Evolutionary conservation across 1,140 invertebrate genomes (phyloP), one percentile per base, ranked within the genome.

Genomic region (Macrobrachium rosenbergii): DNA sequence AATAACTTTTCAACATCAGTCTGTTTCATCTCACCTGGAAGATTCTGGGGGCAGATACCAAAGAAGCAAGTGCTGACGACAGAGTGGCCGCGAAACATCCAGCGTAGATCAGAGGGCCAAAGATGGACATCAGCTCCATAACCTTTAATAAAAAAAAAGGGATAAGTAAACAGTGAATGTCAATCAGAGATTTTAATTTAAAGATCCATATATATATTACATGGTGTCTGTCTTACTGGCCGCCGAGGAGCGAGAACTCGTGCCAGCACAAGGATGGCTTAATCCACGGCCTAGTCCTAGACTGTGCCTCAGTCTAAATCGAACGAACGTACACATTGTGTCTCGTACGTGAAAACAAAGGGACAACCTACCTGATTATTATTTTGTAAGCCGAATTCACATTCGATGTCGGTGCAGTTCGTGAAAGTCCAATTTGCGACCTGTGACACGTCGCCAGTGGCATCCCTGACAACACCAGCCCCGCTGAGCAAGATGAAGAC

Each of bases 61-160:
- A 93, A 93, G 98, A 98, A 0, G 98, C 99, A 2, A 99, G 93
- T 2, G 98, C 98, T 2, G 98, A 99, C 28, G 97, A 98, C 0
- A 99, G 92, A 0, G 98, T 99, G 0, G 98, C 98, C 0, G 98
- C 98, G 92, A 98, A 99, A 91, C 98, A 99, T n/a, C 98, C 98
- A 10, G 95, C 96, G 90, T 98, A 98, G 90, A 99, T 98, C 0
- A 99, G 93, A 0, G 96, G 96, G 6, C 96, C 96, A 95, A 96
- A 98, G 0, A 94, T 93, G 3, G 98, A 97, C 92, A 97, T 96
- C 87, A 97, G 92, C 92, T 98, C 96, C 96, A 99, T 99, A 78
- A 97, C 94, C 94, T 67, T 67, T n/a, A 67, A 67, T 67, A 67
- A 21, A 23, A 3, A 67, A 8, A 17, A 16, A n/a, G 10, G 16